Base-by-base conservation (phyloP, 2,888 invertebrate genomes). In the Adineta ricciae region DNA sequence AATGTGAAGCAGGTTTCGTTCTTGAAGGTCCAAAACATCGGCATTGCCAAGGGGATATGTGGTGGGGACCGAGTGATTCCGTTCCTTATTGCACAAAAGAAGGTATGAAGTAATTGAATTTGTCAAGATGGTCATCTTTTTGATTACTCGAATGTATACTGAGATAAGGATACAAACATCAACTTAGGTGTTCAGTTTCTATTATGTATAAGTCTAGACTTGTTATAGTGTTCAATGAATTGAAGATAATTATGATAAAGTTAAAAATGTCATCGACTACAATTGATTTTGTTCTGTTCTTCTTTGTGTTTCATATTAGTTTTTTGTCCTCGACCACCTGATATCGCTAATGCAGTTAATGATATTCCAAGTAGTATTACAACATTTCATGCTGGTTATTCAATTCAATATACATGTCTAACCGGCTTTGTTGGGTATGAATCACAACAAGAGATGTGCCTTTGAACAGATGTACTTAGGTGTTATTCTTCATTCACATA, bases 341-440 rank as follows among this genome's bases (percentile, higher is more conserved):
- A 78, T 24, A 41, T 78, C 24, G 24, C 14, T 11, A 78, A 78
- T 78, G 78, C 78, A 24, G 78, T 41, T 78, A 78, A 78, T 41
- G 78, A 78, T 78, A n/a, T 41, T 41, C 78, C 78, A 14, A 78
- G 78, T 78, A 78, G 41, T 2, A 41, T 78, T 11, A n/a, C 41
- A 24, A 78, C 78, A 78, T 78, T 78, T 78, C 78, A 78, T 78
- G 78, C 41, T 78, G 41, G 78, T n/a, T 78, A 78, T 78, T 78
- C 78, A n/a, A n/a, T 41, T 41, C 38, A 41, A 78, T 78, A 78
- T n/a, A 78, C 38, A n/a, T 78, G 78, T 41, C 11, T 78, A 41
- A 78, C 38, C 9, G 78, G 78, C 41, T 78, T 41, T 78, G 41
- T 24, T n/a, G 78, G 78, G 78, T 78, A 78, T 41, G 41, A n/a